phyloP scores from a whole-genome alignment of 2,888 invertebrate species.

The Ceraclea dissimilis region DNA sequence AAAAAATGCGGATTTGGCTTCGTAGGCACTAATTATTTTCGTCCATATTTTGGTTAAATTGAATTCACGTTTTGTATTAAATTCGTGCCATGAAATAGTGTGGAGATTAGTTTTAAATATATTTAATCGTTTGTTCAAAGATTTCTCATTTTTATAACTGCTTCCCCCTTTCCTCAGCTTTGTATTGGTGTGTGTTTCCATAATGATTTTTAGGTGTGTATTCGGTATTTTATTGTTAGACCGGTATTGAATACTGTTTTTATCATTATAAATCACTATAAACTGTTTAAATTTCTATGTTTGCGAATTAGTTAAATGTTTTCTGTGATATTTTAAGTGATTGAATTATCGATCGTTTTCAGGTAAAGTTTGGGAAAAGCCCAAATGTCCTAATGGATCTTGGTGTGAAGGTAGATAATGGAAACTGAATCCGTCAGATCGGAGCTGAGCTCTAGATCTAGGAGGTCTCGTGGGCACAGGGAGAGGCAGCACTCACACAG shows the following conservation, averaged over 20 bases:
- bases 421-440: constrained; percentile 93
- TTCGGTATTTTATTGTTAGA: constrained; percentile 10
- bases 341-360: neutral
- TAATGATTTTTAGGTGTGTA: neutral
- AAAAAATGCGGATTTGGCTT: constrained; percentile 14
- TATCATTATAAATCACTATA: neutral
- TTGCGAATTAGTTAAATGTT: constrained; percentile 1
- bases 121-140: too few relatives aligned
- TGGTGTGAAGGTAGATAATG: constrained; percentile 46
- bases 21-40: constrained; percentile 11
- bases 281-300: neutral
- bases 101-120: too few relatives aligned
- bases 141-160: too few relatives aligned
- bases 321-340: constrained; percentile 9
- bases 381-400: constrained; percentile 20
- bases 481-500: constrained; percentile 54
- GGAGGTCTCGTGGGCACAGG: constrained; percentile 56
- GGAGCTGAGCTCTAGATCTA: constrained; percentile 78
- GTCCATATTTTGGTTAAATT: neutral
- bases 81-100: too few relatives aligned
- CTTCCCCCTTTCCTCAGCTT: too few relatives aligned
- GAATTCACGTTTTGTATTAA: too few relatives aligned
- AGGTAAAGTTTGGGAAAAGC: constrained; percentile 4
- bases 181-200: too few relatives aligned
- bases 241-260: constrained; percentile 16